Conservation (phyloP, 92 coral and sea anemone species). For the Chrysogorgia sp. region DNA sequence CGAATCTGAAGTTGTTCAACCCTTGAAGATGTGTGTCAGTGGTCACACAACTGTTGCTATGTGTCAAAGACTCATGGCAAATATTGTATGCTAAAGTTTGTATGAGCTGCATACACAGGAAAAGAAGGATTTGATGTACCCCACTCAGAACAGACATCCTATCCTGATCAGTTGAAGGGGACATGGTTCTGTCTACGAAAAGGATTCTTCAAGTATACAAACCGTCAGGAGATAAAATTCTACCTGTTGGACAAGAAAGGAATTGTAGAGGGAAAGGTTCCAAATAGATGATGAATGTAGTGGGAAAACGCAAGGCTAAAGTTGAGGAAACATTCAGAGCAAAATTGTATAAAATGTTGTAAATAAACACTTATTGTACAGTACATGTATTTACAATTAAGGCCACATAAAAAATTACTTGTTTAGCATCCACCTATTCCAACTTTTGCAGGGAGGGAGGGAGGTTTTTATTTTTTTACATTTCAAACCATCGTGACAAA, state of each 20-base stretch:
- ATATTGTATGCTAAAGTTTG: constrained; percentile 6
- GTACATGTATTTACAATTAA: no score
- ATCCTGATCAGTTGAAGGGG: constrained; percentile 8
- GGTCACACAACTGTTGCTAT: constrained; percentile 22
- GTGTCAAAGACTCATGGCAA: constrained; percentile 19
- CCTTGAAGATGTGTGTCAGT: constrained; percentile 15
- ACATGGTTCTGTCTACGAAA: constrained; percentile 7
- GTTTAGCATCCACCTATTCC: no score
- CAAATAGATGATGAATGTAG: constrained; percentile 1
- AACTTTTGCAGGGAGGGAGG: no score
- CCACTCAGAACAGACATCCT: constrained; percentile 1
- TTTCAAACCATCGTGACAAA: no score
- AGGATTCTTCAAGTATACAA: background rate
- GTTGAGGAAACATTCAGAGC: background rate
- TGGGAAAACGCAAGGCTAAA: background rate
- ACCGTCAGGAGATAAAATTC: background rate
- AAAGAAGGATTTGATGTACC: background rate
- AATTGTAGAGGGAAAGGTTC: background rate
- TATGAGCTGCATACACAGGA: background rate
- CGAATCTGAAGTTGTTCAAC: constrained; percentile 28
- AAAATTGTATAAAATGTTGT: constrained; percentile 18
- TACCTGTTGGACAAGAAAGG: background rate
- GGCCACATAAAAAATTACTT: no score
- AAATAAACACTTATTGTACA: background rate
- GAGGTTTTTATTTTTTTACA: no score